phyloP scores from a whole-genome alignment of 2,888 invertebrate species.

The Diaphora mendica region DNA sequence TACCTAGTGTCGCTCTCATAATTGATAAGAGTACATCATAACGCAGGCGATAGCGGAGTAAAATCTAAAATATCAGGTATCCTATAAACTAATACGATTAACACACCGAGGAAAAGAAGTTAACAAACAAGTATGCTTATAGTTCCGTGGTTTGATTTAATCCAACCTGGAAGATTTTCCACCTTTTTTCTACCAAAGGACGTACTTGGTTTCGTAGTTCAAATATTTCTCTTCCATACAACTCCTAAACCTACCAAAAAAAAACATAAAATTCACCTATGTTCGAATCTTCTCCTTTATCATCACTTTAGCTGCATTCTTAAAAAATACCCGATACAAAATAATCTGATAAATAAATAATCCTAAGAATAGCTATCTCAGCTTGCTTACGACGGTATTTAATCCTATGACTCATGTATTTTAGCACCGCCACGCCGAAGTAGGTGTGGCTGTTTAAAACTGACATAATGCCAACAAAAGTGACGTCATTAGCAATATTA shows the following conservation, averaged over 20 bases:
- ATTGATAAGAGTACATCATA: too few species aligned
- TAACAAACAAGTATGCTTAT: neutral
- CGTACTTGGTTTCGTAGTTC: too few species aligned
- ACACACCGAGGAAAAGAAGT: neutral
- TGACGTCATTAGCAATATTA: neutral
- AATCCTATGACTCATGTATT: neutral
- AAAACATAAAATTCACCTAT: too few species aligned
- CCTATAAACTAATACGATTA: neutral
- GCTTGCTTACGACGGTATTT: neutral
- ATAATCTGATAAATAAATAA: neutral
- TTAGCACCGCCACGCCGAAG: neutral
- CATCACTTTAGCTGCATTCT: neutral
- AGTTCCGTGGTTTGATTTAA: neutral
- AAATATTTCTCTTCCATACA: too few species aligned
- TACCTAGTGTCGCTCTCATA: too few species aligned
- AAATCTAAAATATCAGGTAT: too few species aligned
- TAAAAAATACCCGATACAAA: neutral
- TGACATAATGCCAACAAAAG: neutral
- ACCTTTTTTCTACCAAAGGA: too few species aligned
- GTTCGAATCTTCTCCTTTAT: neutral
- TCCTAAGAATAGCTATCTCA: neutral
- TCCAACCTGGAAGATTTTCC: too few species aligned
- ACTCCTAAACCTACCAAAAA: too few species aligned
- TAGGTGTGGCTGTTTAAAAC: neutral
- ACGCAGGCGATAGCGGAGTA: too few species aligned